These are phyloP conservation scores for Synanceia verrucosa DNA, from an alignment of 2,797 vertebrate genomes.

Conservation along the genomic window DNA sequence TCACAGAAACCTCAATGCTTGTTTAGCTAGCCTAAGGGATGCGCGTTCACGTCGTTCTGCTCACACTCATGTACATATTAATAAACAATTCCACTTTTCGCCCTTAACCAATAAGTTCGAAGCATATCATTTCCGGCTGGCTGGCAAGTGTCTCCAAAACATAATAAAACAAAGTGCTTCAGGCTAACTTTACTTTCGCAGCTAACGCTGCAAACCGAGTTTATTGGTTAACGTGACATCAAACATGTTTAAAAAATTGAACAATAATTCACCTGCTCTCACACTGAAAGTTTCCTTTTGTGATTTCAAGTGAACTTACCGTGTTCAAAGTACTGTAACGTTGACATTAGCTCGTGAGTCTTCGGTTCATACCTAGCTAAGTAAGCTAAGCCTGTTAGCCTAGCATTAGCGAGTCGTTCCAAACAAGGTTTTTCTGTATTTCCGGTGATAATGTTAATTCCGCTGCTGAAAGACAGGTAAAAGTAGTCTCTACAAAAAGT, in stretches of 20 bases:
- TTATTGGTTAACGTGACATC: not conserved
- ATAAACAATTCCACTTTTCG: not conserved
- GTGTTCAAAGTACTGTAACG: not conserved
- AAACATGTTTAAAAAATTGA: not conserved
- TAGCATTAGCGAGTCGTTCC: not conserved
- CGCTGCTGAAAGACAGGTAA: not conserved
- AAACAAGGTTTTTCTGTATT: not conserved
- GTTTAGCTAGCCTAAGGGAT: not conserved
- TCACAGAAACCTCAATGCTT: not conserved
- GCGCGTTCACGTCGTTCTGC: constrained; percentile 30
- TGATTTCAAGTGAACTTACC: not conserved
- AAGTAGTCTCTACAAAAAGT: too few species aligned
- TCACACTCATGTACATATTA: not conserved
- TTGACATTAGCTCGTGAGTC: too few species aligned
- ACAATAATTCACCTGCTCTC: not conserved
- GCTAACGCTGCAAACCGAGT: not conserved
- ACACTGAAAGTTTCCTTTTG: not conserved
- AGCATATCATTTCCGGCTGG: not conserved
- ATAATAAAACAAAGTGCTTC: not conserved
- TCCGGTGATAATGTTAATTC: not conserved
- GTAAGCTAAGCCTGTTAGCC: not conserved
- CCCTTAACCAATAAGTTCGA: not conserved
- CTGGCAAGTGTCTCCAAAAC: not conserved
- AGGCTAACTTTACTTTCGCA: not conserved
- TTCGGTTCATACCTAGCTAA: not conserved